Evolutionary conservation across 2,888 invertebrate genomes (phyloP).

Genomic region (Orthosia incerta): DNA sequence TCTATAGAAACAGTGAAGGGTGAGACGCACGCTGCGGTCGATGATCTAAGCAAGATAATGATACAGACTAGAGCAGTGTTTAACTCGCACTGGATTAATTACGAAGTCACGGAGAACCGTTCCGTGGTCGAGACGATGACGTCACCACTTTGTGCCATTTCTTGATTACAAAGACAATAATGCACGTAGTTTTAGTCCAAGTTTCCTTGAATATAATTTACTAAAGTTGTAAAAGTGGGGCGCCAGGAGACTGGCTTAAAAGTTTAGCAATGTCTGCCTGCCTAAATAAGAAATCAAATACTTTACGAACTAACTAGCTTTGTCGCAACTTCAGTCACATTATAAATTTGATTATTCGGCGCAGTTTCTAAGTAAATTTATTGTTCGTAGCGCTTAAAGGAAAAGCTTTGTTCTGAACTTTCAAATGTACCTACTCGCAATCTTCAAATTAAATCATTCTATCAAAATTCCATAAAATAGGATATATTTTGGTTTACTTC

Average conservation of each 20-base stretch:
- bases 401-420: conserved; percentile 15
- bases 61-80: conserved; percentile 51
- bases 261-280: conserved; percentile 16
- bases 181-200: conserved; percentile 16
- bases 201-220: conserved; percentile 30
- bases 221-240: conserved; percentile 22
- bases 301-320: conserved; percentile 8
- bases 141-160: conserved; percentile 42
- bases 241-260: conserved; percentile 18
- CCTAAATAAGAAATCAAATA: conserved; percentile 21
- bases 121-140: conserved; percentile 39
- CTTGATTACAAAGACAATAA: conserved; percentile 27
- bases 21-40: conserved; percentile 58
- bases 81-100: conserved; percentile 55
- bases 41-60: conserved; percentile 70
- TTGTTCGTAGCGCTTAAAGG: background rate
- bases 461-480: background rate
- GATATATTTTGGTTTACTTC: background rate
- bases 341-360: background rate
- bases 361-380: background rate
- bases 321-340: conserved; percentile 6
- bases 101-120: conserved; percentile 44
- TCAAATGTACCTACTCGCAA: background rate
- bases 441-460: background rate
- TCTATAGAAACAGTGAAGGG: conserved; percentile 51